A percentile compares a stretch with the other conserved stretches of the same genome.
Conservation (phyloP, 2,888 invertebrate genomes). For the Eristalis pertinax region DNA sequence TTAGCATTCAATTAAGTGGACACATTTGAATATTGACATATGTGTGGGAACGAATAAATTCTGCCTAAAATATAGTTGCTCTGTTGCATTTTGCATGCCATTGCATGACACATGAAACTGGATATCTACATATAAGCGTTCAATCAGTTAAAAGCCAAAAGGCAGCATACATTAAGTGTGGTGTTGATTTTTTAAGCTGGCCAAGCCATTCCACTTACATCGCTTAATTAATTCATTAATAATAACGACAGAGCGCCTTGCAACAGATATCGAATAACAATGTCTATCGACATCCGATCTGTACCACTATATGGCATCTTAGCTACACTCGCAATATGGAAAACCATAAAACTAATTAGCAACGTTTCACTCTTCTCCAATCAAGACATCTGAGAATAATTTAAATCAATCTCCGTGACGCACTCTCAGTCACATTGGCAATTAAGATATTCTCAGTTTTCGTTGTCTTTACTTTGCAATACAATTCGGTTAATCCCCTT, state of each 20-base stretch:
- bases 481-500: slow-evolving; percentile 61
- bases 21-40: not conserved
- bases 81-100: not conserved
- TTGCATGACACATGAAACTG: slow-evolving; percentile 7
- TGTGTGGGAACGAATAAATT: not conserved
- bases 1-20: not conserved
- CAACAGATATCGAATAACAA: slow-evolving; percentile 26
- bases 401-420: slow-evolving; percentile 65
- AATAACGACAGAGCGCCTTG: not conserved
- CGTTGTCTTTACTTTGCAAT: slow-evolving; percentile 10
- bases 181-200: not conserved
- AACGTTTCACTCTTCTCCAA: not conserved
- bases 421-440: slow-evolving; percentile 32
- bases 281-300: not conserved
- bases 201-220: slow-evolving; percentile 1
- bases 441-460: slow-evolving; percentile 49
- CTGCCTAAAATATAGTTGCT: not conserved
- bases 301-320: not conserved
- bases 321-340: not conserved
- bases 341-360: slow-evolving; percentile 4
- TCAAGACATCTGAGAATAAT: slow-evolving; percentile 19
- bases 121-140: not conserved
- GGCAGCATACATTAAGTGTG: not conserved
- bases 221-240: slow-evolving; percentile 29
- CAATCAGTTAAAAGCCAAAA: slow-evolving; percentile 23